Percentiles rank a stretch among this genome's conserved stretches.
Evolutionary conservation across 1,140 invertebrate species (phyloP).

Genomic region (Thaumetopoea pityocampa): DNA sequence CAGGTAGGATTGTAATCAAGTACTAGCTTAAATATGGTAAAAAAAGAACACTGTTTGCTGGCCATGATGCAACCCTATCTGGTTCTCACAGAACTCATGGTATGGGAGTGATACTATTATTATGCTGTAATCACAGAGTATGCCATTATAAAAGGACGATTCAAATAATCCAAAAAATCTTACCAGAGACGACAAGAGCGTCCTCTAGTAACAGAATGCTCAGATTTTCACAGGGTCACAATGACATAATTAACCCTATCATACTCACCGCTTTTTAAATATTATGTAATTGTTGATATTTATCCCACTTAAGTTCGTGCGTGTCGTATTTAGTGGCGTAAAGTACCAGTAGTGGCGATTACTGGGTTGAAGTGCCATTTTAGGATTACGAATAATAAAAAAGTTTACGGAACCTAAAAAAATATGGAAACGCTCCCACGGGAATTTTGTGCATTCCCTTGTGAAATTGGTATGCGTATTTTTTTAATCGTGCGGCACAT

Average conservation of each 20-base stretch:
- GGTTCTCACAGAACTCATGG: no score
- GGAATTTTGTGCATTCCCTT: neutral
- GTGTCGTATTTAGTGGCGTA: constrained; percentile 28
- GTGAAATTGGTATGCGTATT: neutral
- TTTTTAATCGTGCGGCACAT: no score
- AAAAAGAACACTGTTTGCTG: no score
- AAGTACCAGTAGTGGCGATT: constrained; percentile 7
- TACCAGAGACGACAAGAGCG: no score
- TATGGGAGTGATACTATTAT: no score
- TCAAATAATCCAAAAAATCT: neutral
- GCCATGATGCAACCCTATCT: no score
- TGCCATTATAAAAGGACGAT: constrained; percentile 1
- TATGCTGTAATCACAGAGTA: no score
- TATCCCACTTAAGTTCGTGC: constrained; percentile 42
- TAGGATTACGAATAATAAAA: constrained; percentile 15
- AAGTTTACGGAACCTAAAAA: constrained; percentile 1
- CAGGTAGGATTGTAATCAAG: no score
- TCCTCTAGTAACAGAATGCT: no score
- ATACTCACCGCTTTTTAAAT: constrained; percentile 33
- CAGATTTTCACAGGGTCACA: constrained; percentile 21
- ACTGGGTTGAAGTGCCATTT: constrained; percentile 13
- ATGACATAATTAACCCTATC: constrained; percentile 23
- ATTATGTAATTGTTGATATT: constrained; percentile 30
- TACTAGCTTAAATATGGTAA: no score
- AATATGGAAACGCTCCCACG: constrained; percentile 9